Evolutionary conservation across 2,888 invertebrate genomes (phyloP), one percentile per base, ranked within the genome.

Genomic region (Cynaeus angustus): DNA sequence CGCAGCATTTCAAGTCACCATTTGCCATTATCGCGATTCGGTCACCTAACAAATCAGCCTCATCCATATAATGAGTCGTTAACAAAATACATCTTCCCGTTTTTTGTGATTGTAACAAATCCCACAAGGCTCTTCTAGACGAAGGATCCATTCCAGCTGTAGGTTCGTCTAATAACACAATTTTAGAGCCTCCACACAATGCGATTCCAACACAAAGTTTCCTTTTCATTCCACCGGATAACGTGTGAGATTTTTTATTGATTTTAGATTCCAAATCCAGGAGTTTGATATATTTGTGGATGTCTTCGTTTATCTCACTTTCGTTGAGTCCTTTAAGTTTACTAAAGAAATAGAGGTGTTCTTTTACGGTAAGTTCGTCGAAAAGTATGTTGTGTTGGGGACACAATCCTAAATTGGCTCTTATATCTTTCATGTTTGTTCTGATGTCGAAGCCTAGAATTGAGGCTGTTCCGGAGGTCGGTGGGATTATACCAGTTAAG

Each of bases 51-150:
- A 93, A 87, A 84, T 96, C 96, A 0, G 96, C 96, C 84, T 96
- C 96, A 79, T 96, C 95, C 95, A 96, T 96, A 82, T 94, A 95
- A 83, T 96, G 94, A 0, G 94, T 94, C 0, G 95, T 92, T 68
- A 96, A 86, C 45, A 96, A 87, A 80, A 96, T 89, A 0, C 95
- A 94, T 10, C 94, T 88, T 87, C 89, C 88, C 74, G 86, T 85
- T 78, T 93, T 92, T 78, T 93, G 90, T 73, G 86, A 86, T 83
- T 92, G 91, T 72, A 96, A 83, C 12, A 96, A 85, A 76, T 95
- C 92, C 96, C 96, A 96, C 0, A 95, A 87, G 9, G 91, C 91
- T 55, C 95, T 87, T 58, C 95, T 86, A 0, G 95, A 93, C n/a
- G 94, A 90, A 0, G 95, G 95, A 85, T 95, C 95, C 89, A 96